Base-by-base conservation (phyloP, 2,113 vertebrate genomes). In the Mastomys coucha region DNA sequence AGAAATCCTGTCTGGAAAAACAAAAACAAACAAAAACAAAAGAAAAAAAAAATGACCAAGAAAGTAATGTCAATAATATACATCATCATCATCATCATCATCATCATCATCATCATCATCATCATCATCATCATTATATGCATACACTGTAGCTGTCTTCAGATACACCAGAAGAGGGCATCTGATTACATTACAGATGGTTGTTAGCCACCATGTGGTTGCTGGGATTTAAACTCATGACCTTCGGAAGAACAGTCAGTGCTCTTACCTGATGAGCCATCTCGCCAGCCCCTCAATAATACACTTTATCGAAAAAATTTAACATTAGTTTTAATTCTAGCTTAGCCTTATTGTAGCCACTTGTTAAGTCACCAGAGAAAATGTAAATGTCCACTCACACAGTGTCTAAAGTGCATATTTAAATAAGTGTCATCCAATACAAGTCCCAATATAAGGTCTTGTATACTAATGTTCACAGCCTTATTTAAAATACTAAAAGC, bases 401-500 rank as follows among this genome's bases (percentile, higher is more conserved):
- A 69, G 39, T 91, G 89, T 93, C 67, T 91, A 76, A 93, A 91
- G 63, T 58, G n/a, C n/a, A 19, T 78, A 91, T 93, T 82, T 94
- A 95, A 94, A 89, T 67, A 91, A 91, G 17, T 60, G 89, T 24
- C 42, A 92, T 28, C 70, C 22, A 5, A 88, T 73, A 67, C 11
- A 91, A 93, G 95, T 86, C 36, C 82, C 69, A 78, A 87, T 17
- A 94, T 20, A 73, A 91, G 73, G 67, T 22, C 51, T 24, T 80
- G 45, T 51, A 6, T 33, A 78, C 5, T 76, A 78, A 78, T 51
- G 76, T 28, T 77, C 26, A 78, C 20, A 51, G 51, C 58, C 94
- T 95, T 81, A 91, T 89, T 73, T 96, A 19, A 82, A 93, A 93
- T 45, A 88, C 19, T 51, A 80, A 89, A 96, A 89, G 81, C 63